Percentiles rank a stretch among this genome's conserved stretches.
These are phyloP conservation scores for Lemur catta DNA, from an alignment of 2,797 vertebrate species.

Conservation along the genomic window DNA sequence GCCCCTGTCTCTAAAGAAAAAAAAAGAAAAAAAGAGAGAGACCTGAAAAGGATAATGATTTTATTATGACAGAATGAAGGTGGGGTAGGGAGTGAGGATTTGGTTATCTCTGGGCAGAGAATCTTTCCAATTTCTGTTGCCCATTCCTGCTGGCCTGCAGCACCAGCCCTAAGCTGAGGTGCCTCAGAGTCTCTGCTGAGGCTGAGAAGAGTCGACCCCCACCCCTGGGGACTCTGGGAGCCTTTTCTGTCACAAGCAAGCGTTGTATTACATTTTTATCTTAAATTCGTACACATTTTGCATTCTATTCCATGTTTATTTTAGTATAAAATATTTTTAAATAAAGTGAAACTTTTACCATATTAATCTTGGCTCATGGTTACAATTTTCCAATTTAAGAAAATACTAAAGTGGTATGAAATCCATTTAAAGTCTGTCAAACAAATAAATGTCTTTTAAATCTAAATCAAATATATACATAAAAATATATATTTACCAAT, in stretches of 20 bases:
- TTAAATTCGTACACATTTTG: background rate
- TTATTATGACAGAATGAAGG: background rate
- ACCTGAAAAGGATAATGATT: background rate
- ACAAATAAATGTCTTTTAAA: constrained; percentile 39
- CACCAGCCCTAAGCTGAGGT: background rate
- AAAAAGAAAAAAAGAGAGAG: background rate
- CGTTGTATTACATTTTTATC: background rate
- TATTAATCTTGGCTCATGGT: background rate
- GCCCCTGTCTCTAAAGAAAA: too few relatives aligned
- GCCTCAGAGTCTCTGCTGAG: background rate
- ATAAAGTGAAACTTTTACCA: background rate
- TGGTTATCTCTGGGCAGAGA: background rate
- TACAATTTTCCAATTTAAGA: background rate
- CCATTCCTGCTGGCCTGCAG: background rate
- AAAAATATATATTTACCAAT: background rate
- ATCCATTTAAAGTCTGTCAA: background rate
- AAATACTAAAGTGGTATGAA: background rate
- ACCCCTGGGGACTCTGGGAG: background rate
- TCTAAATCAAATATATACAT: background rate
- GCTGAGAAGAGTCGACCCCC: background rate
- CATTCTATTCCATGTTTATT: background rate
- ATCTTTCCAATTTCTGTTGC: background rate
- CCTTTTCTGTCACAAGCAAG: background rate
- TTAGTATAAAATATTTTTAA: background rate
- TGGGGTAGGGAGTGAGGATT: background rate